Percentiles rank a stretch among this genome's conserved stretches.
Evolutionary conservation across 2,113 vertebrate species (phyloP).

Genomic region (Paradisaea rubra): DNA sequence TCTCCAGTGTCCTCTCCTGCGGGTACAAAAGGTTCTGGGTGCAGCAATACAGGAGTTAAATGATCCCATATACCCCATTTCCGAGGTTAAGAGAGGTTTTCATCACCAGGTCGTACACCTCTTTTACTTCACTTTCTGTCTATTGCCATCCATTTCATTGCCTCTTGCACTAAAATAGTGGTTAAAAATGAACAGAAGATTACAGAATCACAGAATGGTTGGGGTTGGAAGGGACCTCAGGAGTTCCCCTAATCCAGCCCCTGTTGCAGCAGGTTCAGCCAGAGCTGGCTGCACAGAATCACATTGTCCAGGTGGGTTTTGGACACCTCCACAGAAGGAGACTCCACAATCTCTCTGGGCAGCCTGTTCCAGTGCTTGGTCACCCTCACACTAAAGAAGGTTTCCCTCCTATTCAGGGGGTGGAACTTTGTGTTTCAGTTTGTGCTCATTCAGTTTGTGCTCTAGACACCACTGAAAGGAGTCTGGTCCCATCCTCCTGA

Average conservation of each 20-base stretch:
- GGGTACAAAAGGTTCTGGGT: background rate
- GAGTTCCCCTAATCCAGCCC: background rate
- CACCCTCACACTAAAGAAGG: background rate
- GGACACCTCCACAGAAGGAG: background rate
- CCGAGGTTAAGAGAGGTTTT: background rate
- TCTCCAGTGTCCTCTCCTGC: background rate
- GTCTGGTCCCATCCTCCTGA: background rate
- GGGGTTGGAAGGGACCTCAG: background rate
- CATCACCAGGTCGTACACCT: background rate
- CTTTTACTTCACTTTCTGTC: background rate
- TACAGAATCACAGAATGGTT: background rate
- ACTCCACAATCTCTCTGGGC: background rate
- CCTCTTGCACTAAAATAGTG: background rate
- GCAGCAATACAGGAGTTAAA: background rate
- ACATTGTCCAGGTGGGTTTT: background rate
- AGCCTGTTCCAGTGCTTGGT: background rate
- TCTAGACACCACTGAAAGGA: too few relatives aligned
- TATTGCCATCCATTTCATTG: background rate
- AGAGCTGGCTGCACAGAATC: background rate
- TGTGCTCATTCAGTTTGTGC: background rate
- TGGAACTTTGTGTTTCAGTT: background rate
- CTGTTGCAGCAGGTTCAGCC: background rate
- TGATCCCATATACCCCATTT: rapidly evolving
- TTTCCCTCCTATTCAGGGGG: background rate
- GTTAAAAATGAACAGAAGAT: background rate